Evolutionary conservation across 2,113 vertebrate genomes (phyloP).

Genomic region (Mastomys natalensis): DNA sequence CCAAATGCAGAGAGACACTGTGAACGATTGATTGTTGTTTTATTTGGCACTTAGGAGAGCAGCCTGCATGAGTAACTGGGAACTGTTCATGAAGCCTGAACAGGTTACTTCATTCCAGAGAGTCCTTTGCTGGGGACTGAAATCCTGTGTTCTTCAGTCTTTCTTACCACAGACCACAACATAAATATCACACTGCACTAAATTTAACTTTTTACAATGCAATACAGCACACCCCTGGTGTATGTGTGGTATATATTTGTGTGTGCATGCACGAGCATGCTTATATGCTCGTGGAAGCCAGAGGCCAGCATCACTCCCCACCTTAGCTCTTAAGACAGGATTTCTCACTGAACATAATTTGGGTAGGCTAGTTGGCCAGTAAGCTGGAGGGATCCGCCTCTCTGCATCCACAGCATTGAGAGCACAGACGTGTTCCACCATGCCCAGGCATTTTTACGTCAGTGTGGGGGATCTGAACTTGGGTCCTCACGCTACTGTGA

Average conservation of each 20-base stretch:
- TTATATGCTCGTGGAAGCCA: neutral
- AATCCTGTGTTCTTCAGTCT: neutral
- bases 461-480: neutral
- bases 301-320: neutral
- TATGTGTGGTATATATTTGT: neutral
- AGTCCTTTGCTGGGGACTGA: neutral
- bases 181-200: neutral
- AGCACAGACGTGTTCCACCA: neutral
- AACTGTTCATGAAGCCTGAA: accelerated
- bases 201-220: neutral
- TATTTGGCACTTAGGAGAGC: neutral
- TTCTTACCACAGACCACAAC: neutral
- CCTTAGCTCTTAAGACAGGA: neutral
- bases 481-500: neutral
- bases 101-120: neutral
- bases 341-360: neutral
- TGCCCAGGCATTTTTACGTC: neutral
- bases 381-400: neutral
- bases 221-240: neutral
- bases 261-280: neutral
- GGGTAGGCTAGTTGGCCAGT: neutral
- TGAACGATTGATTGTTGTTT: neutral
- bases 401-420: neutral
- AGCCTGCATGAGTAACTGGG: neutral
- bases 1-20: neutral